These are phyloP conservation scores for Corythoichthys haematopterus DNA, from an alignment of 2,113 vertebrate genomes.

Conservation along the genomic window DNA sequence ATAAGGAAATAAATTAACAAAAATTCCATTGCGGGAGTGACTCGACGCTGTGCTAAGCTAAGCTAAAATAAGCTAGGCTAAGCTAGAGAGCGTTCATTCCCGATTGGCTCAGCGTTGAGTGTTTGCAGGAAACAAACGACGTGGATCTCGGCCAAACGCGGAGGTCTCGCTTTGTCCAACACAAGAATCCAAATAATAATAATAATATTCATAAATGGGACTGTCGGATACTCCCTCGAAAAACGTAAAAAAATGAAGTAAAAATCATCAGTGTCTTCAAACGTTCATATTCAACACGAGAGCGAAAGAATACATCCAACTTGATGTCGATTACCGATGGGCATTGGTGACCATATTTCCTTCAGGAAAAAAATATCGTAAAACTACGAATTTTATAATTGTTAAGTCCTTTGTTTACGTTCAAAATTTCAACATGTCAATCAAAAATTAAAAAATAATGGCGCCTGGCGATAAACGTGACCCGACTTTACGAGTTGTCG, in stretches of 20 bases:
- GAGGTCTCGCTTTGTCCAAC: not conserved
- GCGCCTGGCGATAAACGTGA: too few relatives aligned
- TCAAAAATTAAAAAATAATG: too few relatives aligned
- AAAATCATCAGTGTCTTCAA: constrained; percentile 63
- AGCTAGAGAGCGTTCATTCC: constrained; percentile 13
- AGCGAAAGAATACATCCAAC: constrained; percentile 43
- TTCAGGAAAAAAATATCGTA: not conserved
- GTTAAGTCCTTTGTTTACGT: too few relatives aligned
- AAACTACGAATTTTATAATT: too few relatives aligned
- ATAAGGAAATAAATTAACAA: constrained; percentile 67
- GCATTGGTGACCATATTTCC: not conserved
- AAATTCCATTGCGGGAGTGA: constrained; percentile 49
- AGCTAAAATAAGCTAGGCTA: not conserved
- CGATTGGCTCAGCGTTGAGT: constrained; percentile 68
- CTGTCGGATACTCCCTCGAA: constrained; percentile 48
- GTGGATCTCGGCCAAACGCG: not conserved
- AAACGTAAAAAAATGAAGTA: constrained; percentile 20
- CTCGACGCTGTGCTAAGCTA: constrained; percentile 3
- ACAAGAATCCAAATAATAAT: not conserved
- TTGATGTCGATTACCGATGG: not conserved
- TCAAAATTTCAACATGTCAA: too few relatives aligned
- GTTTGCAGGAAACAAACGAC: constrained; percentile 69
- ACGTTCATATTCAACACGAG: constrained; percentile 49
- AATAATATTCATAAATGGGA: not conserved
- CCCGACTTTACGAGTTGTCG: too few relatives aligned